Conservation (phyloP, 2,797 vertebrate genomes). For the Sciurus carolinensis region DNA sequence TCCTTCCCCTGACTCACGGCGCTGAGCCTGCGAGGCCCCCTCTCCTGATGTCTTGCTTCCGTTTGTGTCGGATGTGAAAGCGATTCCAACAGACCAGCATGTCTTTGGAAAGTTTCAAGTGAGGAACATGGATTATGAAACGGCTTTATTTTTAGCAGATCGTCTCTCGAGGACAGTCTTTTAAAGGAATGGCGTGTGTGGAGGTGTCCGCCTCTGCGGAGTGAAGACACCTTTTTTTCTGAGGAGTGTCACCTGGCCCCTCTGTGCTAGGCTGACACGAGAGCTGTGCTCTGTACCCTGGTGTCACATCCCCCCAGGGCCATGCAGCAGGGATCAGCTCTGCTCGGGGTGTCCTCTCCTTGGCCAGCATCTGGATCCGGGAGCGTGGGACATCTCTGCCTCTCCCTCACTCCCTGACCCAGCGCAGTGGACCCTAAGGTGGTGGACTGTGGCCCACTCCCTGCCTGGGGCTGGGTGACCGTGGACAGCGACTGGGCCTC, state of each 20-base stretch:
- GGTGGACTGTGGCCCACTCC: background rate
- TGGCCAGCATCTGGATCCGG: accelerated
- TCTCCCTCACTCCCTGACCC: accelerated
- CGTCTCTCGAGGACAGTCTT: background rate
- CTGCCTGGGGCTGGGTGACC: no score
- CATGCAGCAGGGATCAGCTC: no score
- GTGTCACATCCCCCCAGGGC: accelerated
- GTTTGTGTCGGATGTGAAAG: background rate
- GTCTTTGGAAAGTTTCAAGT: background rate
- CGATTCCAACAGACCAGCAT: accelerated
- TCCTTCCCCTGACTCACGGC: background rate
- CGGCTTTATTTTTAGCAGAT: background rate
- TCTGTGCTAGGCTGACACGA: accelerated
- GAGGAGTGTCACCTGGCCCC: accelerated
- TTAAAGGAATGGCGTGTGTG: background rate
- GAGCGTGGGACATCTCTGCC: background rate
- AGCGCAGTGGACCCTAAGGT: accelerated
- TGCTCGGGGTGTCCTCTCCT: background rate
- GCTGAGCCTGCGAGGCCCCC: no score
- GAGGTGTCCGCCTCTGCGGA: background rate
- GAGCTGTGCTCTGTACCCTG: accelerated
- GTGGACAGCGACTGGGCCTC: no score
- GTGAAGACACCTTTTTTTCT: background rate
- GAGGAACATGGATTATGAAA: background rate
- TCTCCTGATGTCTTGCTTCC: background rate